These are phyloP conservation scores for Zophobas atratus DNA, from an alignment of 1,140 invertebrate species.

Conservation along the genomic window DNA sequence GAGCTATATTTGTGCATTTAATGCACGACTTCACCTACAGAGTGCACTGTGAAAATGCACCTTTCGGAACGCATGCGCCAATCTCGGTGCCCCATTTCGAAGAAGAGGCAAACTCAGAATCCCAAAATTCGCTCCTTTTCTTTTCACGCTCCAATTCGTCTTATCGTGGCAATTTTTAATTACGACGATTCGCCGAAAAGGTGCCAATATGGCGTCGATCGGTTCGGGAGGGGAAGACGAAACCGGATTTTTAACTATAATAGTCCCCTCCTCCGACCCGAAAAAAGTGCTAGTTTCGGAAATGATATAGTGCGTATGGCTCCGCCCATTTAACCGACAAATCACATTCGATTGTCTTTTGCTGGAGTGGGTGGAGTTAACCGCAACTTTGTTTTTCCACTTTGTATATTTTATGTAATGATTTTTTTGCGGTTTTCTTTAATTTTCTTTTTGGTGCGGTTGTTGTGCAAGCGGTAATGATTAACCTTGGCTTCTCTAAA, in stretches of 20 bases:
- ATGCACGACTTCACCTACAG: slow-evolving; percentile 52
- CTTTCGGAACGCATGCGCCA: slow-evolving; percentile 30
- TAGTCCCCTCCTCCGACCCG: neutral
- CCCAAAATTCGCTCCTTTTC: neutral
- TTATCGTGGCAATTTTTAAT: neutral
- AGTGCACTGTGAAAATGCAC: slow-evolving; percentile 47
- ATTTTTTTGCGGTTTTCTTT: slow-evolving; percentile 17
- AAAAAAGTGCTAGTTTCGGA: slow-evolving; percentile 27
- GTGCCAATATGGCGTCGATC: neutral
- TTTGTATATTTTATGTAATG: neutral
- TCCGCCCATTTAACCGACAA: slow-evolving; percentile 22
- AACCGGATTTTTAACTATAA: slow-evolving; percentile 5
- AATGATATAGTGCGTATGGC: slow-evolving; percentile 1
- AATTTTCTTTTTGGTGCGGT: neutral
- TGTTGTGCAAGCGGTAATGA: neutral
- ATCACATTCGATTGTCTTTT: slow-evolving; percentile 34
- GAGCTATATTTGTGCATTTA: slow-evolving; percentile 61
- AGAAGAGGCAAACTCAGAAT: slow-evolving; percentile 43
- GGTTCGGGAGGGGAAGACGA: neutral
- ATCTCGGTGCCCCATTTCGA: slow-evolving; percentile 43
- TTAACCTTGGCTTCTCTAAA: too few relatives aligned
- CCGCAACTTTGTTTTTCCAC: slow-evolving; percentile 23
- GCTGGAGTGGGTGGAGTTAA: slow-evolving; percentile 12
- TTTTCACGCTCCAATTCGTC: neutral
- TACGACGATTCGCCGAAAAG: neutral